Evolutionary conservation across 1,140 invertebrate species (phyloP).

Genomic region (Heliconius himera): DNA sequence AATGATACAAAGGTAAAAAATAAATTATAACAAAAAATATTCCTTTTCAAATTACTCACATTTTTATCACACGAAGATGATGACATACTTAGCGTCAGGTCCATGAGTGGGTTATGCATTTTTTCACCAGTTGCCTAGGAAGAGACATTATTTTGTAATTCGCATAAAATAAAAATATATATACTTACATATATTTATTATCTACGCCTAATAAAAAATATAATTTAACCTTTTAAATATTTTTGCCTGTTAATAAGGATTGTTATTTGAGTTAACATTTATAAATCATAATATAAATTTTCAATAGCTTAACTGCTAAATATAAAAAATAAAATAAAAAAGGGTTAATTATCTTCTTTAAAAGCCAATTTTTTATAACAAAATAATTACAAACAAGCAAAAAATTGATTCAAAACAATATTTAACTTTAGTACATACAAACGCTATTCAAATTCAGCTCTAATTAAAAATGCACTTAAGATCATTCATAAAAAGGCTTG

Average conservation of each 20-base stretch:
- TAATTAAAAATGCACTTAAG: slow-evolving; percentile 15
- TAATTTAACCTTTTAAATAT: too few relatives aligned
- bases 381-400: not conserved
- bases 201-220: too few relatives aligned
- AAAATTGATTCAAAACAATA: not conserved
- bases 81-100: slow-evolving; percentile 36
- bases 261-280: too few relatives aligned
- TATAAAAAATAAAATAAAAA: not conserved
- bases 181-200: too few relatives aligned
- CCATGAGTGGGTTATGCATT: slow-evolving; percentile 20
- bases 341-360: not conserved
- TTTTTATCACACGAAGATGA: slow-evolving; percentile 44
- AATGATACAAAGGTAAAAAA: too few relatives aligned
- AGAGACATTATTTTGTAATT: slow-evolving; percentile 13
- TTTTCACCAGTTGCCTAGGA: slow-evolving; percentile 10
- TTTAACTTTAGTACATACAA: slow-evolving; percentile 3
- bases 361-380: not conserved
- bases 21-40: not conserved
- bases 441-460: slow-evolving; percentile 13
- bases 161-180: not conserved
- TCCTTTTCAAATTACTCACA: slow-evolving; percentile 35
- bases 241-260: too few relatives aligned
- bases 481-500: slow-evolving; percentile 15
- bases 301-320: not conserved
- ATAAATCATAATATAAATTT: not conserved